These are phyloP conservation scores for Mesocricetus auratus DNA, from an alignment of 2,113 vertebrate species.

Conservation along the genomic window DNA sequence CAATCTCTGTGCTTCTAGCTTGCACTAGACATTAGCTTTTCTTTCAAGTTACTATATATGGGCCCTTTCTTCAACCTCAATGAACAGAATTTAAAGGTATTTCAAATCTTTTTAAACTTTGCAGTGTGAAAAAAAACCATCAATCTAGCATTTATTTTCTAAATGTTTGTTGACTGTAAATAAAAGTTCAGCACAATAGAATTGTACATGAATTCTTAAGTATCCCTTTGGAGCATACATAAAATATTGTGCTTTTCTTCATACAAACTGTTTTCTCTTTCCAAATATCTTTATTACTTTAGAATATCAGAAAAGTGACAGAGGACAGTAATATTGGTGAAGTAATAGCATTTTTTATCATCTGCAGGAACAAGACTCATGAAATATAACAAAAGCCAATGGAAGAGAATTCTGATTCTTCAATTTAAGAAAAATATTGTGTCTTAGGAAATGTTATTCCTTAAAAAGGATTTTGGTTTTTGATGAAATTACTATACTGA, in stretches of 20 bases:
- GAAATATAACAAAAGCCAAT: not conserved
- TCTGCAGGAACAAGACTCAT: not conserved
- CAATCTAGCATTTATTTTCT: not conserved
- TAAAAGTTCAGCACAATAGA: slow-evolving; percentile 8
- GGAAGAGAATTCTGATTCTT: not conserved
- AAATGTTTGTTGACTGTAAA: not conserved
- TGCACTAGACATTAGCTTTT: not conserved
- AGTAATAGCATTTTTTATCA: not conserved
- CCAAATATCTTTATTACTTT: not conserved
- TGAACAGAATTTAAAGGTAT: not conserved
- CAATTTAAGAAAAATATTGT: slow-evolving; percentile 21
- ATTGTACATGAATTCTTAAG: slow-evolving; percentile 43
- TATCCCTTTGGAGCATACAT: not conserved
- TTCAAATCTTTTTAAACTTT: not conserved
- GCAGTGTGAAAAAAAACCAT: not conserved
- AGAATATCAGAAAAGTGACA: slow-evolving; percentile 8
- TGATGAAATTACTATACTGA: not conserved
- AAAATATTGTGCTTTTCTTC: not conserved
- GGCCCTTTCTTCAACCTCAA: not conserved
- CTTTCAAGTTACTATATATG: not conserved
- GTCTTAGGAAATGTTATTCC: not conserved
- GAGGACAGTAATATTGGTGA: not conserved
- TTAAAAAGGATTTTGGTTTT: not conserved
- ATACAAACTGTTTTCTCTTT: not conserved
- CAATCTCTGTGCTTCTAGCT: too few species aligned